phyloP scores from a whole-genome alignment of 2,113 vertebrate genomes.

The Nansenia antarctica region DNA sequence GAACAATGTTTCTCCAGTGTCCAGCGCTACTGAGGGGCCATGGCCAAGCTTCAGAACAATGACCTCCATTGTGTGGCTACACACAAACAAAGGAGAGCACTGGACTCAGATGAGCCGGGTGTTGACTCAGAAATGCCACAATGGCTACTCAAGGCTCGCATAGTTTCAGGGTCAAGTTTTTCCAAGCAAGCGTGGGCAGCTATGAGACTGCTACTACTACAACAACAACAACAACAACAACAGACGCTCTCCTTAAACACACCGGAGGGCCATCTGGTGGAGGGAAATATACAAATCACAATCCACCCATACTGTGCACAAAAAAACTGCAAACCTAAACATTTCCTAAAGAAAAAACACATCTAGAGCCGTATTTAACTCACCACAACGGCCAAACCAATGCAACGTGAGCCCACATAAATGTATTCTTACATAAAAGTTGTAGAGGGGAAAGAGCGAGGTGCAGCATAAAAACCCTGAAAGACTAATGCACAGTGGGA shows the following conservation, averaged over 20 bases:
- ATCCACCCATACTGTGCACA: background rate
- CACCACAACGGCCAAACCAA: too few relatives aligned
- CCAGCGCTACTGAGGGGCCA: slow-evolving; percentile 47
- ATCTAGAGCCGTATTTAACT: too few relatives aligned
- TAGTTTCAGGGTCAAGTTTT: slow-evolving; percentile 43
- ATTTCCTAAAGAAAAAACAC: background rate
- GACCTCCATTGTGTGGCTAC: slow-evolving; percentile 60
- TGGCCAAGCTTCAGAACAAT: slow-evolving; percentile 62
- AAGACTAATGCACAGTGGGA: too few relatives aligned
- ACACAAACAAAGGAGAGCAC: slow-evolving; percentile 64
- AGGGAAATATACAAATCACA: background rate
- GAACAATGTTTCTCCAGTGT: slow-evolving; percentile 57
- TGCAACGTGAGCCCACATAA: too few relatives aligned
- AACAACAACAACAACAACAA: slow-evolving; percentile 60
- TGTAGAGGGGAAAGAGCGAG: too few relatives aligned
- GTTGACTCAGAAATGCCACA: slow-evolving; percentile 60
- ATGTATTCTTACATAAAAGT: too few relatives aligned
- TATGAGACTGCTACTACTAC: slow-evolving; percentile 20
- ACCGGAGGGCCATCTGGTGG: background rate
- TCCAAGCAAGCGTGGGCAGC: slow-evolving; percentile 44
- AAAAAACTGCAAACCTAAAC: too few relatives aligned
- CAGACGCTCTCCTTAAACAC: slow-evolving; percentile 51
- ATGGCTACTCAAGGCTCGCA: slow-evolving; percentile 42
- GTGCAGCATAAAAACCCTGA: too few relatives aligned
- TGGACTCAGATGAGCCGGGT: slow-evolving; percentile 45